A percentile compares a stretch with the other conserved stretches of the same genome.
Evolutionary conservation across 2,797 vertebrate species (phyloP).

Genomic region (Chrosomus eos): DNA sequence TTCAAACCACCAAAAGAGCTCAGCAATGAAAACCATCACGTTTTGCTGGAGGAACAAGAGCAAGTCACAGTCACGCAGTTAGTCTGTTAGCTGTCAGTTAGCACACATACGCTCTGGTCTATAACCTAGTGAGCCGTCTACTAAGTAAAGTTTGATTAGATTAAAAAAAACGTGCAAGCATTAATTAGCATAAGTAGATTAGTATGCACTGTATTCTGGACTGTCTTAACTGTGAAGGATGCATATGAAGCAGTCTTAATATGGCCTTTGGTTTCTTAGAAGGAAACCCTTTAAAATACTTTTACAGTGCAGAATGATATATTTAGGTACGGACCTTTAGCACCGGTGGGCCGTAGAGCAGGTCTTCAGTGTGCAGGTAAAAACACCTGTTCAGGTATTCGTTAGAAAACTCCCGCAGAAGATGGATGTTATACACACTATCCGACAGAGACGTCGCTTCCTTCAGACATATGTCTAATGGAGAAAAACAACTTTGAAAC

Average conservation of each 20-base stretch:
- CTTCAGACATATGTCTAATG: conserved; percentile 92
- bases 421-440: conserved; percentile 92
- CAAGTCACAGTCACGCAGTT: neutral
- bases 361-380: conserved; percentile 90
- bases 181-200: neutral
- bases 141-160: neutral
- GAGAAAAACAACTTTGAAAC: neutral
- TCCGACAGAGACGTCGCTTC: conserved; percentile 91
- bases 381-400: conserved; percentile 92
- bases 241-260: neutral
- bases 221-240: neutral
- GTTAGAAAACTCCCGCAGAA: conserved; percentile 88
- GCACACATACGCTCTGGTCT: neutral
- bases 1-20: conserved; percentile 99
- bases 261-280: neutral
- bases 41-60: conserved; percentile 80
- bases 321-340: conserved; percentile 81
- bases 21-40: conserved; percentile 92
- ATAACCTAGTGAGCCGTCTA: neutral
- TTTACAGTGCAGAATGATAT: neutral
- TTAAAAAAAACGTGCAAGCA: no score
- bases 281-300: neutral
- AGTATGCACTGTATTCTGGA: neutral
- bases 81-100: neutral
- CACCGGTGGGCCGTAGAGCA: conserved; percentile 89